phyloP scores from a whole-genome alignment of 2,888 invertebrate species.

The Prionchulus punctatus region DNA sequence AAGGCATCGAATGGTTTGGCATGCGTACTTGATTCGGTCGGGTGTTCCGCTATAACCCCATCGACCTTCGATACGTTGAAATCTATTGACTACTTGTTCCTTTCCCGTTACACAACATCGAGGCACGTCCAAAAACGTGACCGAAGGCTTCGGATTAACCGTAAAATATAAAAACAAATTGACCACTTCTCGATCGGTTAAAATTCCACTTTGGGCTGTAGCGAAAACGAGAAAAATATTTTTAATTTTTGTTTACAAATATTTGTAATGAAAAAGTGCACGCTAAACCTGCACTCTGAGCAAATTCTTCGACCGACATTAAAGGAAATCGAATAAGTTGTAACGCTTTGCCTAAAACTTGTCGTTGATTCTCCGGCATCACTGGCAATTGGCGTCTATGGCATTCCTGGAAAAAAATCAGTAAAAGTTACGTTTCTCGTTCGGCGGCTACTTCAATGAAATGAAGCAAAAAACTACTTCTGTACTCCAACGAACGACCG shows the following conservation, averaged over 20 bases:
- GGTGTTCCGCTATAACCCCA: conserved; percentile 72
- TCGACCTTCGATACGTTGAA: conserved; percentile 56
- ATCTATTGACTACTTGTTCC: conserved; percentile 48
- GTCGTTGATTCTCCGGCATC: conserved; percentile 51
- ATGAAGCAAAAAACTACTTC: conserved; percentile 6
- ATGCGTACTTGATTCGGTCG: conserved; percentile 52
- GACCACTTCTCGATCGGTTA: conserved; percentile 59
- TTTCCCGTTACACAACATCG: conserved; percentile 60
- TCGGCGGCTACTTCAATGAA: background rate
- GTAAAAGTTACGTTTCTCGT: background rate
- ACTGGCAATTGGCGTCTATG: conserved; percentile 48
- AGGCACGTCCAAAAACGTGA: conserved; percentile 47
- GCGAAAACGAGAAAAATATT: conserved; percentile 7
- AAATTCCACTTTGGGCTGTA: conserved; percentile 46
- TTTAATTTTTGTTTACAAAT: background rate
- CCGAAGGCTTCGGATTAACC: conserved; percentile 56
- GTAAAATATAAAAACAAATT: conserved; percentile 44
- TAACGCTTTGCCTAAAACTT: conserved; percentile 52
- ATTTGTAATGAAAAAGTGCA: background rate
- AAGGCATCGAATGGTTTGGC: background rate
- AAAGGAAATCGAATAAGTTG: conserved; percentile 59
- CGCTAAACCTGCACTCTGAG: conserved; percentile 38
- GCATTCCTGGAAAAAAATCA: conserved; percentile 45
- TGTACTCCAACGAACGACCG: conserved; percentile 42
- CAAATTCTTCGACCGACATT: conserved; percentile 71